Evolutionary conservation across 2,113 vertebrate species (phyloP), one percentile per base, ranked within the genome.

Genomic region (Lophotis ruficrista): DNA sequence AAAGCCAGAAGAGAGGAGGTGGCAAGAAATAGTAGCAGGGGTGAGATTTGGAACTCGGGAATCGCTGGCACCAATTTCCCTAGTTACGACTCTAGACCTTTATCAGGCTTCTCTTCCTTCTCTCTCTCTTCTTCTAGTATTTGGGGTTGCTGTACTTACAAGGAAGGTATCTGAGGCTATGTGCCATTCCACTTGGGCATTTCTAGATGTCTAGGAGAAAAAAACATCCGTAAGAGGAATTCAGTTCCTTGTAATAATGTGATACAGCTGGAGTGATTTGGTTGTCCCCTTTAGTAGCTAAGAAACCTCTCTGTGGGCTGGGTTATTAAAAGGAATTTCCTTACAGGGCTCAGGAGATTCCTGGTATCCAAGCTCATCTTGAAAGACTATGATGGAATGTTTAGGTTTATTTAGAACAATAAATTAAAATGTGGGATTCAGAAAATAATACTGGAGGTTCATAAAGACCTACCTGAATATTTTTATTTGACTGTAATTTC

Each of bases 311-410:
- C 41, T 83, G 61, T 70, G 80, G 66, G 54, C 70, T 91, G 53
- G 24, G 12, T 95, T 96, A 93, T 94, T 96, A 93, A 90, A 95
- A 90, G 83, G 93, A 94, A 96, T 95, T 96, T 96, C 91, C 81
- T 82, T 93, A 95, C 7, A 7, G 81, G 77, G 47, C 92, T 95
- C 94, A 58, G 65, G 96, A 96, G 96, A 91, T 91, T 91, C 76
- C 72, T 92, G 69, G 72, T 91, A 83, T 93, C 87, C 70, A 71
- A 83, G 70, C 77, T 89, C 37, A 48, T 95, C 81, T 56, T 54
- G 35, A 72, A 82, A 65, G 81, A 38, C 54, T 66, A 7, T 41
- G 70, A 31, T 68, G 87, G 58, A 94, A 94, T 91, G 71, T 72
- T 94, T 81, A 61, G 23, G 28, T 94, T 73, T 75, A 60, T 92